These are phyloP conservation scores for Lithobates sylvaticus DNA, from an alignment of 2,797 vertebrate genomes.

Conservation along the genomic window DNA sequence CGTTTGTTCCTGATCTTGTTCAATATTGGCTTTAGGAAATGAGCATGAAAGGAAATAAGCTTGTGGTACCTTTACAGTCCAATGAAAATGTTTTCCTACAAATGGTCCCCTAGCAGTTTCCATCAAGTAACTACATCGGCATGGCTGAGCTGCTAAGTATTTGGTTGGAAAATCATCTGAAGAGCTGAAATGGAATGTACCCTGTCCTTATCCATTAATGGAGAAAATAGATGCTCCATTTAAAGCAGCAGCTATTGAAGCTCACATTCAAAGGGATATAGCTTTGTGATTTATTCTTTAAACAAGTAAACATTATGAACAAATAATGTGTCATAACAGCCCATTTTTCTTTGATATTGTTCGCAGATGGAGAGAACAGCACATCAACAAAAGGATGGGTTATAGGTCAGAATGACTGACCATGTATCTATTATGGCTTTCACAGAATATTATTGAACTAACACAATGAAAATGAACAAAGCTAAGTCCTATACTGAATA, in stretches of 20 bases:
- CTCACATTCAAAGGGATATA: not conserved
- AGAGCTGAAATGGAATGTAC: slow-evolving; percentile 21
- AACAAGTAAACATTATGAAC: not conserved
- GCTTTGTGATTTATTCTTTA: slow-evolving; percentile 2
- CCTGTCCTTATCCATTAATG: slow-evolving; percentile 26
- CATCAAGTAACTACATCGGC: slow-evolving; percentile 54
- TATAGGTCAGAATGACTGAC: not conserved
- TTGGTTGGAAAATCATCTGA: slow-evolving; percentile 48
- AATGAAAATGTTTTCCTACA: slow-evolving; percentile 42
- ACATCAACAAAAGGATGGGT: not conserved
- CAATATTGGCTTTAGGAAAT: not conserved
- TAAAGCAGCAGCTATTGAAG: not conserved
- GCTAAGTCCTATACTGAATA: not conserved
- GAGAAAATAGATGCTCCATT: slow-evolving; percentile 31
- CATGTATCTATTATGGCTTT: not conserved
- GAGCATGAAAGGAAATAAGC: slow-evolving; percentile 13
- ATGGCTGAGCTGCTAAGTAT: slow-evolving; percentile 54
- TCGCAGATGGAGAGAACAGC: not conserved
- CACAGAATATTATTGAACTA: not conserved
- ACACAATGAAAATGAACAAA: not conserved
- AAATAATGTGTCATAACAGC: not conserved
- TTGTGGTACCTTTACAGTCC: rapidly evolving
- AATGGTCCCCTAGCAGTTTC: slow-evolving; percentile 52
- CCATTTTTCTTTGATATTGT: slow-evolving; percentile 9
- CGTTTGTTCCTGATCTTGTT: slow-evolving; percentile 47